Evolutionary conservation across 2,113 vertebrate species (phyloP), one percentile per base, ranked within the genome.

Genomic region (Bubo bubo): DNA sequence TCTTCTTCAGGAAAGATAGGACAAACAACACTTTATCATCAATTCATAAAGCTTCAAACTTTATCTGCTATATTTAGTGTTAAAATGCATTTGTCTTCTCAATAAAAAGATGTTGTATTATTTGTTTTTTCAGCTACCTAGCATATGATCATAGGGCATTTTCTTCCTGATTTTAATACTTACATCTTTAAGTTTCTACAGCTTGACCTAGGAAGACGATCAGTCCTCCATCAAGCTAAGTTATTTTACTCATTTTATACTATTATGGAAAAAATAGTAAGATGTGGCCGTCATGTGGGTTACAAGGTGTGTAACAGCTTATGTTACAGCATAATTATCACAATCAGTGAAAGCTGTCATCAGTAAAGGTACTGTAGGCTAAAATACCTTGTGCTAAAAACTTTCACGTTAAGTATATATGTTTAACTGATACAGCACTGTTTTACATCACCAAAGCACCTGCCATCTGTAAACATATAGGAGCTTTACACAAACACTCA

Each of bases 391-490:
- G n/a, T 49, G 30, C 28, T 58, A 59, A 83, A 63, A 79, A 24
- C 15, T 84, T 47, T 10, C 26, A 70, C 20, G 59, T 70, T 62
- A 52, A 41, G 84, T 84, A 47, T 24, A 6, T 53, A 47, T 24
- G 2, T 45, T 80, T 52, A 89, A 67, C 6, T 32, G 22, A 39
- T 35, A 72, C 18, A 66, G 47, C 14, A 85, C 23, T 81, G 17
- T 3, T 82, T 60, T 37, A 68, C 18, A 68, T 47, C 19, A 39
- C 19, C 17, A 53, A 73, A 59, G 59, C 34, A 72, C 4, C 26
- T 34, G 12, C 15, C 3, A 1, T 24, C 8, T 55, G 15, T 79
- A 39, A 72, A 72, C 1, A 0, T 32, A 45, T 0, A 70, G 34
- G 4, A 80, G 15, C 39, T 74, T 80, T 77, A 58, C 5, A 80